Base-by-base conservation (phyloP, 2,797 vertebrate species). In the Phalanger gymnotis region DNA sequence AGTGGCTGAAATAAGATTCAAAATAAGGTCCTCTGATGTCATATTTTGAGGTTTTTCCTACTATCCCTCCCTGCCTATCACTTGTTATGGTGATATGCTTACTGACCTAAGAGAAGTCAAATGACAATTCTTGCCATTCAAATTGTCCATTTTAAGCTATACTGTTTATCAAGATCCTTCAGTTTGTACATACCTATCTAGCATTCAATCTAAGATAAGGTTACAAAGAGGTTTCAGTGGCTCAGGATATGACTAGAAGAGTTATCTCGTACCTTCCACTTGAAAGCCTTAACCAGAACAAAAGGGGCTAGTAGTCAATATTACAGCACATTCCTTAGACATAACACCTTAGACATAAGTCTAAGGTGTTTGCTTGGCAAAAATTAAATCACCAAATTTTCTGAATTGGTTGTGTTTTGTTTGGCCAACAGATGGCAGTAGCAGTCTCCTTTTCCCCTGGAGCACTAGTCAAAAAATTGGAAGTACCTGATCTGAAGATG, bases 391-490 rank as follows among this genome's bases (percentile, higher is more conserved):
- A 0, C 16, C 34, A 54, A 54, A 11, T 51, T 92, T 92, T 93
- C 87, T 30, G 10, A 91, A 30, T 6, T 2, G 61, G 57, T 73
- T n/a, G 51, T 95, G 53, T 96, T 98, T 93, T 52, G 96, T 97
- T 54, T 97, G 96, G 95, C 98, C 99, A 98, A 98, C 98, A 99
- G 99, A 98, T 99, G 99, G 99, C 99, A 99, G 98, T 97, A 97
- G 97, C 93, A 92, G 97, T 97, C 98, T 98, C 98, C 93, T 97
- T 98, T 98, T 98, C 57, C 95, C 14, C 57, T 54, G 58, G 90
- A 94, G 53, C 40, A 93, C 92, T 91, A 5, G 56, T 0, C 92
- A 81, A 81, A 93, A 57, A 94, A 73, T 91, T 92, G 90, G 93
- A 90, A 13, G 54, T 95, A 95, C 51, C 27, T 27, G 28, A 47